Base-by-base conservation (phyloP, 1,140 invertebrate species). In the Drosophila mauritiana region DNA sequence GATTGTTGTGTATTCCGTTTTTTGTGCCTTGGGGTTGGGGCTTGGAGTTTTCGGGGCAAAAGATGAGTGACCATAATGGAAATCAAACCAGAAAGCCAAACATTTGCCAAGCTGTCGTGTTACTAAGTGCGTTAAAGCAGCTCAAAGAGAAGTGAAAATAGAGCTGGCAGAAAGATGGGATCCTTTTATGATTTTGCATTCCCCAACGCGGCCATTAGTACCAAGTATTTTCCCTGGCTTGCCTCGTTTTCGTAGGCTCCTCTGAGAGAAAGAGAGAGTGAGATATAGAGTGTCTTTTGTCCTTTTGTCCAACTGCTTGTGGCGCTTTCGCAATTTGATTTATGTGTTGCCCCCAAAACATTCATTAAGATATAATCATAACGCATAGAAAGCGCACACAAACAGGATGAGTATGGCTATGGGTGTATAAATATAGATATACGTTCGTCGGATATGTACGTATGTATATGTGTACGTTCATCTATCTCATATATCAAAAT, bases 321-420 rank as follows among this genome's bases (percentile, higher is more conserved):
- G 82, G 83, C 82, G 55, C 63, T 86, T 82, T 86, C 83, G 82
- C 82, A 86, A 86, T 86, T 86, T 86, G 82, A 86, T 86, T 86
- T 86, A 86, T 86, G 82, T 88, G 70, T 73, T 88, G 85, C 83
- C 85, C 78, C 64, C 59, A 68, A 68, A 86, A 88, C 83, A 86
- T 86, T 88, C 83, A 86, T 86, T 86, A 86, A 86, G 82, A 86
- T 86, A 88, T 88, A 86, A 86, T 86, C 82, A 82, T 74, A 88
- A 79, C 75, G 69, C 82, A 86, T 69, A 85, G 73, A 85, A 81
- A 25, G 48, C 53, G 42, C 45, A 51, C 48, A 34, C 48, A 51
- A 51, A 34, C 48, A 51, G 48, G 37, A 37, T 69, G 65, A 61
- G 48, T n/a, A 34, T 11, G n/a, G 25, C 48, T 53, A 49, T 53